These are phyloP conservation scores for Fabriciana adippe DNA, from an alignment of 2,888 invertebrate genomes.

Conservation along the genomic window DNA sequence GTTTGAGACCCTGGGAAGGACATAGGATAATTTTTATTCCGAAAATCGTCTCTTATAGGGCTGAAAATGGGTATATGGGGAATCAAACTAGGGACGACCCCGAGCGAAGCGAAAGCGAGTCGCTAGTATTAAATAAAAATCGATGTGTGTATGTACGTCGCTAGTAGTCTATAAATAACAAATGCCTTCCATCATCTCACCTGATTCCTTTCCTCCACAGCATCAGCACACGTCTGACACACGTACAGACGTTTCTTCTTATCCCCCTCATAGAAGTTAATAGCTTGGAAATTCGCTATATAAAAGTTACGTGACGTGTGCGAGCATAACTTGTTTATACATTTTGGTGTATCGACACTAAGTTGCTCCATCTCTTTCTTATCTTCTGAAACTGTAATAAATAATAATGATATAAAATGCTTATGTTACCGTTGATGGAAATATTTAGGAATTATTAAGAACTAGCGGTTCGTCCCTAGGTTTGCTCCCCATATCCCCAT, in stretches of 20 bases:
- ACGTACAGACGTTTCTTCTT: conserved; percentile 47
- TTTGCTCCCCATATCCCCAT: no score
- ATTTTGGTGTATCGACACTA: conserved; percentile 48
- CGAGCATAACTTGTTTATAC: conserved; percentile 81
- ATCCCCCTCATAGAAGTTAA: conserved; percentile 68
- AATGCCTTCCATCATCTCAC: conserved; percentile 42
- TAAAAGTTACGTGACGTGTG: conserved; percentile 51
- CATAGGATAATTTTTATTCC: no score
- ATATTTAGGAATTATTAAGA: no score
- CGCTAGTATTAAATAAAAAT: background rate
- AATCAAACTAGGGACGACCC: no score
- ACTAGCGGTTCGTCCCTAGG: no score
- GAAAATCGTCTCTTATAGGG: no score
- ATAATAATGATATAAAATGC: background rate
- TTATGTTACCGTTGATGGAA: no score
- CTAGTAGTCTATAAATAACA: background rate
- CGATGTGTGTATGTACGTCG: no score
- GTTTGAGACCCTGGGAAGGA: no score
- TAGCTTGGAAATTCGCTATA: conserved; percentile 63
- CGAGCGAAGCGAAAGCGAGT: background rate
- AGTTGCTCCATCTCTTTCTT: conserved; percentile 6
- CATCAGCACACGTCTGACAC: conserved; percentile 49
- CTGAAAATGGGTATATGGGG: no score
- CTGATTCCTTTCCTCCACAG: conserved; percentile 52
- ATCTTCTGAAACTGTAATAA: background rate